phyloP scores from a whole-genome alignment of 2,797 vertebrate species.

The Sebastes elongatus region DNA sequence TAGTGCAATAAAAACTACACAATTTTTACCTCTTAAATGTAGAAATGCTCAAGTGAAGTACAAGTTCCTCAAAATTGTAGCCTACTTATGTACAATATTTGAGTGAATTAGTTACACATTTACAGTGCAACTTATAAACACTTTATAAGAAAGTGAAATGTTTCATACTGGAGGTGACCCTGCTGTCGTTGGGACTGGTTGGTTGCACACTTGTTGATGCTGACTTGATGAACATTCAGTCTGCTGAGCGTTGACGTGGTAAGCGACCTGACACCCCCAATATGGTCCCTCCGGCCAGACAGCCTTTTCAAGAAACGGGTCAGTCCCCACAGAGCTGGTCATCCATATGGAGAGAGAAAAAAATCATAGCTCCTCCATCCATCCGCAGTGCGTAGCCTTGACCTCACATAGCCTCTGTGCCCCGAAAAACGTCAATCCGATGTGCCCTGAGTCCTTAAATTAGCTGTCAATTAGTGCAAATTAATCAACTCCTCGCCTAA shows the following conservation, averaged over 20 bases:
- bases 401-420: slow-evolving; percentile 86
- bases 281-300: slow-evolving; percentile 47
- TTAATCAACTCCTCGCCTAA: slow-evolving; percentile 99
- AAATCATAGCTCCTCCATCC: slow-evolving; percentile 3
- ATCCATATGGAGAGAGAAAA: slow-evolving; percentile 44
- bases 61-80: background rate
- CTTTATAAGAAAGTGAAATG: background rate
- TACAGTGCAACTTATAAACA: background rate
- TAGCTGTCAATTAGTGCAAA: slow-evolving; percentile 99
- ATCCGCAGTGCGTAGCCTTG: slow-evolving; percentile 78
- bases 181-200: background rate
- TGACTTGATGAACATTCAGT: slow-evolving; percentile 43
- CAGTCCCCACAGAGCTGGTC: slow-evolving; percentile 63
- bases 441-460: slow-evolving; percentile 93
- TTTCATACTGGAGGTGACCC: background rate
- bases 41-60: background rate
- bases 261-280: slow-evolving; percentile 61
- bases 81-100: background rate
- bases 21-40: background rate
- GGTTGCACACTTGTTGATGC: slow-evolving; percentile 67
- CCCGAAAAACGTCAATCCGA: slow-evolving; percentile 92
- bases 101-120: background rate
- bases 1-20: background rate
- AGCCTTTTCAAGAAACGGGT: slow-evolving; percentile 54
- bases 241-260: slow-evolving; percentile 51